Evolutionary conservation across 2,888 invertebrate species (phyloP).

Genomic region (Scaptomyza polygonia): DNA sequence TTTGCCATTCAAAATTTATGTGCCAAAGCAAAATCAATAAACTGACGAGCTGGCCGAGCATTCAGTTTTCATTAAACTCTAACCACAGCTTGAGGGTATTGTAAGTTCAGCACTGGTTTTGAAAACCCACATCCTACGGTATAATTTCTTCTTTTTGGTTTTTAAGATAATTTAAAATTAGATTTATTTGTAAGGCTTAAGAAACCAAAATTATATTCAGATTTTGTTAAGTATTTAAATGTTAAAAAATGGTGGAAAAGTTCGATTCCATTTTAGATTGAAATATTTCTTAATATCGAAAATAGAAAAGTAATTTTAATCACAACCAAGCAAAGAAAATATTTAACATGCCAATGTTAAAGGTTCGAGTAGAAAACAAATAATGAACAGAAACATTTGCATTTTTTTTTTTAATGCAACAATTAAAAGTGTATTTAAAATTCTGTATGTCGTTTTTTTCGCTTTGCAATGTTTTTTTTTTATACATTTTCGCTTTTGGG

Average conservation of each 20-base stretch:
- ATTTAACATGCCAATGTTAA: background rate
- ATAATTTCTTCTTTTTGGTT: background rate
- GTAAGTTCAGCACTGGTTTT: constrained; percentile 10
- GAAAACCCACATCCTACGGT: background rate
- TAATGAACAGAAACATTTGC: background rate
- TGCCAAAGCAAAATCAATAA: constrained; percentile 76
- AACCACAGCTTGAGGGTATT: constrained; percentile 39
- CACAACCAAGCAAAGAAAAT: background rate
- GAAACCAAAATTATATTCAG: too few relatives aligned
- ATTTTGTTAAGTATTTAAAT: too few relatives aligned
- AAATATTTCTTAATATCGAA: too few relatives aligned
- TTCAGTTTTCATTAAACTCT: constrained; percentile 47
- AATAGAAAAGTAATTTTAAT: too few relatives aligned
- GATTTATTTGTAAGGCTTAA: background rate
- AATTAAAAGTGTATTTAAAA: constrained; percentile 48
- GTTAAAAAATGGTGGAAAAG: too few relatives aligned
- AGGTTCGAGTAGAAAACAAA: background rate
- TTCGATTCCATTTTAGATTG: too few relatives aligned
- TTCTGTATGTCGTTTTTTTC: constrained; percentile 10
- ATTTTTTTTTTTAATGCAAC: too few relatives aligned
- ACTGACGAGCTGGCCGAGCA: constrained; percentile 54
- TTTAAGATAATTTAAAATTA: background rate
- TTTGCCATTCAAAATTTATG: constrained; percentile 63
- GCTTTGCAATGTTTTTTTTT: constrained; percentile 36
- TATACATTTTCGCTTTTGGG: constrained; percentile 55